Evolutionary conservation across 2,888 invertebrate genomes (phyloP).

Genomic region (Druceiella hillmani): DNA sequence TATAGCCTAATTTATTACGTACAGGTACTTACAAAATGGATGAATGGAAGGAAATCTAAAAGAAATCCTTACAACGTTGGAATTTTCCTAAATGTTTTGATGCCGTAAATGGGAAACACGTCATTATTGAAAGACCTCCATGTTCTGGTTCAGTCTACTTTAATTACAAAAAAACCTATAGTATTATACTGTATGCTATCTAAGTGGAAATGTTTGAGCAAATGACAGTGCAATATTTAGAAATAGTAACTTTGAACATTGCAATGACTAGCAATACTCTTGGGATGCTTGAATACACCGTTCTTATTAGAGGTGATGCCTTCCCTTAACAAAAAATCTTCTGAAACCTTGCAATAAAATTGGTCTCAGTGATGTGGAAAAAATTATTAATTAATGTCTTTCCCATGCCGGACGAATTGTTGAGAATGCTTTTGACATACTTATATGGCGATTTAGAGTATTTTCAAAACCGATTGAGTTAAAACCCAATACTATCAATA

Average conservation of each 20-base stretch:
- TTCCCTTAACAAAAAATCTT: background rate
- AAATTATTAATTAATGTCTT: background rate
- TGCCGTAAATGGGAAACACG: too few relatives aligned
- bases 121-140: too few relatives aligned
- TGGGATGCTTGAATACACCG: background rate
- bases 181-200: too few relatives aligned
- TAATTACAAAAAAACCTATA: too few relatives aligned
- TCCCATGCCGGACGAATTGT: background rate
- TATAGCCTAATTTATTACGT: too few relatives aligned
- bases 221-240: background rate
- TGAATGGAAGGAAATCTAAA: too few relatives aligned
- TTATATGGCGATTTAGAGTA: background rate
- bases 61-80: too few relatives aligned
- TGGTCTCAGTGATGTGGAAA: background rate
- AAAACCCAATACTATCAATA: background rate
- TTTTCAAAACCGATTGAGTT: background rate
- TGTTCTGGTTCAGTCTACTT: too few relatives aligned
- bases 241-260: conserved; percentile 1
- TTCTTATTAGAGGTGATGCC: background rate
- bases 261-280: background rate
- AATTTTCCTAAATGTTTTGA: too few relatives aligned
- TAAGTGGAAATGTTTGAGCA: background rate
- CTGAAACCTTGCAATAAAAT: background rate
- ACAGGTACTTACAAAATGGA: too few relatives aligned
- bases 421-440: background rate